A percentile compares a stretch with the other conserved stretches of the same genome.
phyloP scores from a whole-genome alignment of 2,888 invertebrate genomes.

The Drosophila percnosoma region DNA sequence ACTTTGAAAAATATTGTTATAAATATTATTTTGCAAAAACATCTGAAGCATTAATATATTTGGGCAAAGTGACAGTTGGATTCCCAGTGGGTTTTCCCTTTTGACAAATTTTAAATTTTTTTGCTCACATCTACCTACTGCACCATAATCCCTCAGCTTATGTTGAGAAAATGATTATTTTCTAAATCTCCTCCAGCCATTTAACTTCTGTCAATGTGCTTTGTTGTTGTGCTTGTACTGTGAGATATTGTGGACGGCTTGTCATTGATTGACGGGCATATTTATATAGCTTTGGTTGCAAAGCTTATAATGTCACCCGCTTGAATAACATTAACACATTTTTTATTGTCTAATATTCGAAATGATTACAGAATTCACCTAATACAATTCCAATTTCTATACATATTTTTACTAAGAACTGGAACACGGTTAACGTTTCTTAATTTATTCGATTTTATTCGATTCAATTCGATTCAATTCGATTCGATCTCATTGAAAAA shows the following conservation, averaged over 20 bases:
- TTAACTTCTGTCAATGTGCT: constrained; percentile 23
- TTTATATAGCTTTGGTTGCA: constrained; percentile 34
- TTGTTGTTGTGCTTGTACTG: constrained; percentile 9
- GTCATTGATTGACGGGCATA: constrained; percentile 55
- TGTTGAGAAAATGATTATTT: constrained; percentile 33
- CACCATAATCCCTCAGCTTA: constrained; percentile 21
- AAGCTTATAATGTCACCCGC: constrained; percentile 45
- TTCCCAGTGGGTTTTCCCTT: neutral
- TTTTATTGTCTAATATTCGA: neutral
- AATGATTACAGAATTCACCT: neutral
- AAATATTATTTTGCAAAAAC: neutral
- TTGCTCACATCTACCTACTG: neutral
- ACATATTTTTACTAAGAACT: neutral
- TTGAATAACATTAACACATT: constrained; percentile 13
- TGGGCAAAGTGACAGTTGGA: neutral
- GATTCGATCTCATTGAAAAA: constrained; percentile 7
- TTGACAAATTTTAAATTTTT: constrained; percentile 8
- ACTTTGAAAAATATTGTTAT: neutral
- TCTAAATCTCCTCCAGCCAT: constrained; percentile 27
- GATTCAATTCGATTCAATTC: neutral
- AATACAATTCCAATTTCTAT: neutral
- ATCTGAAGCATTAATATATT: neutral
- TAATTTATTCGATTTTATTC: neutral
- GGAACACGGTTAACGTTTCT: neutral
- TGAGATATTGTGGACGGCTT: neutral